These are phyloP conservation scores for Troides oblongomaculatus DNA, from an alignment of 2,888 invertebrate species.

Conservation along the genomic window DNA sequence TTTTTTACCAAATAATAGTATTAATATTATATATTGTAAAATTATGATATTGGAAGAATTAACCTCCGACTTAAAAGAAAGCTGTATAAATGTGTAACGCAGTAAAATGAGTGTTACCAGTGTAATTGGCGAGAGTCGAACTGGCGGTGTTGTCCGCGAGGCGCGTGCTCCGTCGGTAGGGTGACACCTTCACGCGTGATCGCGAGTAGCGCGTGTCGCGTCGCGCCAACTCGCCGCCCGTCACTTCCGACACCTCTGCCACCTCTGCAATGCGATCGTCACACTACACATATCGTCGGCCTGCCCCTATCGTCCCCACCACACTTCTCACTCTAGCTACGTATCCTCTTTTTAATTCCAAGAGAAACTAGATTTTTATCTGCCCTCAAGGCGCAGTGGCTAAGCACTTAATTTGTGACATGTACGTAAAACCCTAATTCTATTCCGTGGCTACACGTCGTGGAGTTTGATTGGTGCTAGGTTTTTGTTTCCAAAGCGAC, in stretches of 20 bases:
- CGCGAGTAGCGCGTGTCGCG: constrained; percentile 69
- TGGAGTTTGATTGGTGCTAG: no score
- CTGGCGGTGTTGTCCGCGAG: constrained; percentile 55
- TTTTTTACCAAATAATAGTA: no score
- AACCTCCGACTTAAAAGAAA: no score
- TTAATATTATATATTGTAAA: no score
- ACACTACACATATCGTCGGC: constrained; percentile 52
- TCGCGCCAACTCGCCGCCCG: constrained; percentile 41
- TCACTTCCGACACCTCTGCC: constrained; percentile 37
- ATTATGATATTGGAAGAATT: no score
- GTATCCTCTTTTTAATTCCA: not conserved
- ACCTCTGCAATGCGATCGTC: constrained; percentile 42
- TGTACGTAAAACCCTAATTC: no score
- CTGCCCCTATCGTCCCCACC: constrained; percentile 30
- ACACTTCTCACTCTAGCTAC: not conserved
- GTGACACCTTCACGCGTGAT: constrained; percentile 72
- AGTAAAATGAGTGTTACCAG: constrained; percentile 46
- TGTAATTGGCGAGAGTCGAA: constrained; percentile 66
- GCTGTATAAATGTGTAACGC: no score
- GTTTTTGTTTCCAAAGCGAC: no score
- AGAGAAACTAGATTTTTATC: not conserved
- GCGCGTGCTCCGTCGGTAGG: constrained; percentile 61
- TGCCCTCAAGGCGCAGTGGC: no score
- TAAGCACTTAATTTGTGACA: no score
- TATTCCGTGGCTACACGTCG: no score